A percentile compares a stretch with the other conserved stretches of the same genome.
phyloP scores from a whole-genome alignment of 53 echinoderm and acorn worm genomes.

The Patiria pectinifera region DNA sequence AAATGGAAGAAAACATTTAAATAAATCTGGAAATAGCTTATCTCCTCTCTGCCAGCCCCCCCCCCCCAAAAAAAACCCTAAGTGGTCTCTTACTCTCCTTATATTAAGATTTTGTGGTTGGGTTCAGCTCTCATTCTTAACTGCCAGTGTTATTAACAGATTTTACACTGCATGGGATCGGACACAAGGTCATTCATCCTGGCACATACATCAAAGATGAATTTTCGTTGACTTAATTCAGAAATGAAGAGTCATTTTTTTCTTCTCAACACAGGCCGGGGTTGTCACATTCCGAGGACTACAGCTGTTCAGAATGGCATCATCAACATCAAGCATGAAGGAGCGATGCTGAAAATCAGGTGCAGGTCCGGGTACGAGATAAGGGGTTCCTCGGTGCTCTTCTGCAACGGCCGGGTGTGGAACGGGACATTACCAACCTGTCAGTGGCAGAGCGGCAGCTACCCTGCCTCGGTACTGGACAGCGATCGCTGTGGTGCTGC shows the following conservation, averaged over 20 bases:
- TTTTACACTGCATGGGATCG: too few relatives aligned
- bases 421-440: constrained; percentile 68
- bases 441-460: not conserved
- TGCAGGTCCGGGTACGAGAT: constrained; percentile 61
- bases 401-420: constrained; percentile 74
- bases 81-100: too few relatives aligned
- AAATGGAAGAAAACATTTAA: too few relatives aligned
- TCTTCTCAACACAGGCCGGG: not conserved
- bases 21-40: too few relatives aligned
- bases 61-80: too few relatives aligned
- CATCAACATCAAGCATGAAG: constrained; percentile 20
- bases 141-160: too few relatives aligned
- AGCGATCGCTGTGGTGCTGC: constrained; percentile 60
- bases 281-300: not conserved
- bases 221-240: too few relatives aligned
- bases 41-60: too few relatives aligned
- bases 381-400: constrained; percentile 58
- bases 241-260: too few relatives aligned
- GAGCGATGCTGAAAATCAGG: constrained; percentile 50
- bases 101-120: too few relatives aligned
- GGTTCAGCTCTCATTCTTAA: too few relatives aligned
- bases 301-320: constrained; percentile 46
- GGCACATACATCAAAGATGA: not conserved
- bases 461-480: constrained; percentile 35
- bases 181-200: too few relatives aligned